Base-by-base conservation (phyloP, 2,888 invertebrate genomes). In the Catocala nupta region DNA sequence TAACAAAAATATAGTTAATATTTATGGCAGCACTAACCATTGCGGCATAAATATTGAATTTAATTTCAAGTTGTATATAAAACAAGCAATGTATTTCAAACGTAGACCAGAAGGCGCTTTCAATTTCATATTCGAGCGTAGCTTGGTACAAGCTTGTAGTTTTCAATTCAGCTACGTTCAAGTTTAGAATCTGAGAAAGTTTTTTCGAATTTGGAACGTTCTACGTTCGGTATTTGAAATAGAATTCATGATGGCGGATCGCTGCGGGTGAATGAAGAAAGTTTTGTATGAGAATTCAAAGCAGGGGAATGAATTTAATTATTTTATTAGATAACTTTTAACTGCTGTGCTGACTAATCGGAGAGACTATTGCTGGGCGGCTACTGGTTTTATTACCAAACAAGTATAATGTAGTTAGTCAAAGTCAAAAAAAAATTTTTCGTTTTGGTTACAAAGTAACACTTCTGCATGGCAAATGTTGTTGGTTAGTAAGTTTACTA, bases 111-210 rank as follows among this genome's bases (percentile, higher is more conserved):
- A 9, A 25, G 16, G 1, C 13, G 47, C 3, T 47, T 47, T 45
- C 12, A 2, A 12, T n/a, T 45, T 45, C 11, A 12, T 12, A 45
- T 45, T n/a, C 45, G 13, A 16, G 9, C 12, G 10, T 5, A 10
- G 12, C 39, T 13, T 51, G 12, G 36, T 51, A 51, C 5, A 48
- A 45, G 43, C 48, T 47, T 55, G 55, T 63, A 73, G 69, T 75
- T 73, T 75, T 75, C 68, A 68, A 71, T 72, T 60, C 68, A 61
- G 48, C 60, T 16, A 59, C 59, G 62, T 58, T 60, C 13, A 65
- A 75, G 64, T 71, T 75, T 48, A n/a, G 75, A 68, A 65, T 72
- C 13, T 44, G 59, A 72, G 56, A 63, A 75, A 73, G 65, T 65
- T 73, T 75, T 55, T 75, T 75, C 56, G 56, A 75, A 68, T 61